These are phyloP conservation scores for Eretmocerus hayati DNA, from an alignment of 2,888 invertebrate species.

Conservation along the genomic window DNA sequence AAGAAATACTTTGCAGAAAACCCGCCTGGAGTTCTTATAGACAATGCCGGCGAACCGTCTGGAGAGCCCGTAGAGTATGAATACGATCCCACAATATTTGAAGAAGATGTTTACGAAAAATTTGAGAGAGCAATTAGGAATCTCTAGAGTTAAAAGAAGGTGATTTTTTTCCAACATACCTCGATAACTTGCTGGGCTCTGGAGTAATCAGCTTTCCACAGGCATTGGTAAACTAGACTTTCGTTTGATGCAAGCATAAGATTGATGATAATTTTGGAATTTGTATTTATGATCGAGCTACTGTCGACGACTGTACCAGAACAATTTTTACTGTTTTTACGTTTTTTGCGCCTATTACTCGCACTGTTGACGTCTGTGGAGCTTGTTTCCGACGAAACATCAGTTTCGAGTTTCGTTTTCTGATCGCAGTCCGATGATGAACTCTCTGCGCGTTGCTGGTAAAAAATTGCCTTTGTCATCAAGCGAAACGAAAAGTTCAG, in stretches of 20 bases:
- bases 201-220: slow-evolving; percentile 65
- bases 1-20: slow-evolving; percentile 53
- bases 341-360: slow-evolving; percentile 44
- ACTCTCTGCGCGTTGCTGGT: slow-evolving; percentile 21
- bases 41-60: too few relatives aligned
- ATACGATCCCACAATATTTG: slow-evolving; percentile 53
- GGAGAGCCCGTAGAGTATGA: slow-evolving; percentile 32
- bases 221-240: slow-evolving; percentile 67
- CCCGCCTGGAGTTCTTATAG: slow-evolving; percentile 49
- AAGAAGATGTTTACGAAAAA: slow-evolving; percentile 53
- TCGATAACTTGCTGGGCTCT: slow-evolving; percentile 74
- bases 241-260: slow-evolving; percentile 71
- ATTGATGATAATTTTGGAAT: slow-evolving; percentile 51
- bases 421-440: slow-evolving; percentile 28
- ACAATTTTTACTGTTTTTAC: slow-evolving; percentile 31
- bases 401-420: slow-evolving; percentile 25
- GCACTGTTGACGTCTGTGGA: slow-evolving; percentile 43
- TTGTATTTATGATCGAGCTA: slow-evolving; percentile 37
- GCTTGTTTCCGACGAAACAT: slow-evolving; percentile 18
- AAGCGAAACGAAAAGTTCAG: slow-evolving; percentile 22
- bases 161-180: slow-evolving; percentile 50
- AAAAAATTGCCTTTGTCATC: slow-evolving; percentile 30
- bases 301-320: not conserved
- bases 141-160: too few relatives aligned
- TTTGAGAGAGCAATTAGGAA: slow-evolving; percentile 54